Evolutionary conservation across 2,888 invertebrate genomes (phyloP).

Genomic region (Aspidiotus destructor): DNA sequence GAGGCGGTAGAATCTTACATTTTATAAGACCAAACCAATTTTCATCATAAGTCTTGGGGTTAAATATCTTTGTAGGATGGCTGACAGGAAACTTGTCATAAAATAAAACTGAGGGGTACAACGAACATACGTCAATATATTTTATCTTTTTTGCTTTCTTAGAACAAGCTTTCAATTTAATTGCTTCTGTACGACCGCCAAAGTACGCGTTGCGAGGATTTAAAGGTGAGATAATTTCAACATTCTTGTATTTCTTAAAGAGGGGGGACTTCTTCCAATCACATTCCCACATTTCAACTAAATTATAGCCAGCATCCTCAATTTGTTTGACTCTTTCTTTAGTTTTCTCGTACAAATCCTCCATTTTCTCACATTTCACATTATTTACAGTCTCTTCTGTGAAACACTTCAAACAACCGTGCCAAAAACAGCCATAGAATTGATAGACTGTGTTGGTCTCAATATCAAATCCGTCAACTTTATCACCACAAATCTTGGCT

Average conservation of each 20-base stretch:
- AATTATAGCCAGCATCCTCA: conserved; percentile 23
- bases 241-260: conserved; percentile 9
- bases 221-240: conserved; percentile 28
- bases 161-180: conserved; percentile 32
- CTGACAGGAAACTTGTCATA: background rate
- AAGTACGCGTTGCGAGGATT: conserved; percentile 36
- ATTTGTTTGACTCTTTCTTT: conserved; percentile 29
- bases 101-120: background rate
- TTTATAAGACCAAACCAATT: background rate
- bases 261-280: conserved; percentile 20
- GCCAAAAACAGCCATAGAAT: conserved; percentile 24
- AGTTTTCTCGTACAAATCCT: conserved; percentile 32
- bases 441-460: conserved; percentile 23
- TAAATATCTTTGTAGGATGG: background rate
- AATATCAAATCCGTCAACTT: conserved; percentile 25
- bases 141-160: background rate
- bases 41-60: background rate
- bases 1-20: background rate
- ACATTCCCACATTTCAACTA: conserved; percentile 36
- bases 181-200: conserved; percentile 37
- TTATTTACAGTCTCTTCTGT: conserved; percentile 17
- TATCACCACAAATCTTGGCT: conserved; percentile 3
- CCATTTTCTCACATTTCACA: conserved; percentile 14
- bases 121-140: conserved; percentile 26
- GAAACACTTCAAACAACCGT: conserved; percentile 23